Evolutionary conservation across 2,797 vertebrate genomes (phyloP), one percentile per base, ranked within the genome.

Genomic region (Bradypus variegatus): DNA sequence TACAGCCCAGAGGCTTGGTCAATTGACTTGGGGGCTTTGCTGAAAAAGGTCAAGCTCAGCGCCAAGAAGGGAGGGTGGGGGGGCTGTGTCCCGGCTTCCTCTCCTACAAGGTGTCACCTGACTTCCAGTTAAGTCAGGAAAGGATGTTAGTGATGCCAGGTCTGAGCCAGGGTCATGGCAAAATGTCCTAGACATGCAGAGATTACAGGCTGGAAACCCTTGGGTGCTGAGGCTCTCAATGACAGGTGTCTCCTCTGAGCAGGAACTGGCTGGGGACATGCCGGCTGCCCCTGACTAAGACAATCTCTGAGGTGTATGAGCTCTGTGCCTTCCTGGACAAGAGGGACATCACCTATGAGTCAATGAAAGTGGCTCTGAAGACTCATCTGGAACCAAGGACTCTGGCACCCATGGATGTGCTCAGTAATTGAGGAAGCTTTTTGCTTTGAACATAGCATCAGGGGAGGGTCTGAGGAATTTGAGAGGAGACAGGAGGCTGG

Each of bases 231-330:
- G 33, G 45, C 9, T 36, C 25, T 93, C 78, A 53, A 62, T 88
- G 58, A 95, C 21, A 78, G 58, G 36, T 70, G 83, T 93, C 89
- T 95, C 60, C 78, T 95, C 36, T 93, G 41, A 81, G 72, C 86
- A 97, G 97, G 96, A 97, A 97, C 83, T 98, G 97, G 97, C 79
- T 98, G 84, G 97, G 97, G 76, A 97, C 96, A 62, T 97, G 96
- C 86, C 36, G 33, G 3, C 95, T 98, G 62, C 97, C 97, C 16
- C 94, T 97, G 91, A 97, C 95, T 0, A 95, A 96, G 89, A 96
- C 91, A n/a, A 93, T 94, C 77, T 96, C 95, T 18, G 97, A 98
- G 87, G 96, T 97, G 3, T 94, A 96, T 18, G 96, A 96, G 36
- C 94, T 98, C 53, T 97, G 97, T 92, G 93, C 96, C 79, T 97